phyloP scores from a whole-genome alignment of 2,888 invertebrate genomes.

The Hirtodrosophila trivittata region DNA sequence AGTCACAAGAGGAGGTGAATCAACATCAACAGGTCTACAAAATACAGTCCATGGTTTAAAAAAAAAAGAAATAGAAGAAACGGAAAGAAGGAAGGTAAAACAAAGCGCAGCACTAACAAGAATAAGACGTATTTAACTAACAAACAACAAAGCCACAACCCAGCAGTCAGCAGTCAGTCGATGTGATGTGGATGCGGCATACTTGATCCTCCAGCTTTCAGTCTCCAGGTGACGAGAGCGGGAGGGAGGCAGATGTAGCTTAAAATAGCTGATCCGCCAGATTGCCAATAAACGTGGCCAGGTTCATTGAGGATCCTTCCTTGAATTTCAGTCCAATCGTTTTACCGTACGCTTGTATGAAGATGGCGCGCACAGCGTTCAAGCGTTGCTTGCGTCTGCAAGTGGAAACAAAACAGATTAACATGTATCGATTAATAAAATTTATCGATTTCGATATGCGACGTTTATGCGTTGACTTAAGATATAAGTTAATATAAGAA shows the following conservation, averaged over 20 bases:
- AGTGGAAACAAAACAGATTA: neutral
- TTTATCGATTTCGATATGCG: neutral
- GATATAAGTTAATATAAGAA: no score
- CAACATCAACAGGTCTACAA: slow-evolving; percentile 60
- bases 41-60: slow-evolving; percentile 66
- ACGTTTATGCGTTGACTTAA: no score
- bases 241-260: neutral
- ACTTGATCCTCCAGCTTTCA: slow-evolving; percentile 15
- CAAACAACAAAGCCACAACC: slow-evolving; percentile 63
- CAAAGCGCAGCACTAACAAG: slow-evolving; percentile 53
- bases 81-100: slow-evolving; percentile 24
- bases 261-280: slow-evolving; percentile 77
- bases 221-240: no score
- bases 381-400: slow-evolving; percentile 80
- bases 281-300: slow-evolving; percentile 78
- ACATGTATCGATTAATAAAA: neutral
- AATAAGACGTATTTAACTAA: slow-evolving; percentile 36
- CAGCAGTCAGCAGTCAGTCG: slow-evolving; percentile 28
- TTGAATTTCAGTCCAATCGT: slow-evolving; percentile 82
- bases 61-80: slow-evolving; percentile 38
- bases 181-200: slow-evolving; percentile 35
- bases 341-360: slow-evolving; percentile 80
- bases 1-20: slow-evolving; percentile 54
- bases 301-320: slow-evolving; percentile 80
- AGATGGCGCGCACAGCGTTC: slow-evolving; percentile 79